Evolutionary conservation across 1,140 invertebrate genomes (phyloP), one percentile per base, ranked within the genome.

Genomic region (Monomorium pharaonis): DNA sequence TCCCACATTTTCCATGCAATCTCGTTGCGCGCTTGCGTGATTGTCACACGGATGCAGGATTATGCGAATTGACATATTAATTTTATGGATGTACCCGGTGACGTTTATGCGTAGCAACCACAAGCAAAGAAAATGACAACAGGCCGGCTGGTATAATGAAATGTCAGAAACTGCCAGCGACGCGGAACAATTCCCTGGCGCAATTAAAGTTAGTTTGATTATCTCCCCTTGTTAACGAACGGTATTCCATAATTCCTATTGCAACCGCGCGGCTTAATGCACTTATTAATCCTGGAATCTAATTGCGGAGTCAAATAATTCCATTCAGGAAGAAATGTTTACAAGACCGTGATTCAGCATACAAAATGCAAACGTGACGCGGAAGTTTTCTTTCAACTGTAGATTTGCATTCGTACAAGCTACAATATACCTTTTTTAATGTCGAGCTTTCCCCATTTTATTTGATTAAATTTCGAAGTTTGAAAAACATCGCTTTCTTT

Each of bases 191-290:
- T 74, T 74, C 70, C 51, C 70, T 16, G 2, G n/a, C 42, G 51
- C 51, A 74, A 74, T 74, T 74, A 74, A 74, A 74, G 51, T 74
- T 74, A 74, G 70, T 74, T 24, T 74, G 70, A 74, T 74, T 74
- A 74, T 74, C 12, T 74, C 2, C 6, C 27, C 30, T 56, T 74
- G 70, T 74, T 74, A 74, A 74, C 33, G 70, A 74, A 58, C 37
- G 30, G 12, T 30, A 33, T 72, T 54, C 18, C 18, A n/a, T 74
- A 56, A 74, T 58, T 42, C 33, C 49, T 56, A 33, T 74, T 24
- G 51, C 30, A 72, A 72, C 49, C n/a, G 21, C 33, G 12, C 3
- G 33, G 24, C 51, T 58, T 37, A 42, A 72, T 58, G n/a, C 56
- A 74, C 30, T 74, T 74, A 58, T 74, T 74, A 56, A 37, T 74